These are phyloP conservation scores for Champsocephalus esox DNA, from an alignment of 2,797 vertebrate genomes.

Conservation along the genomic window DNA sequence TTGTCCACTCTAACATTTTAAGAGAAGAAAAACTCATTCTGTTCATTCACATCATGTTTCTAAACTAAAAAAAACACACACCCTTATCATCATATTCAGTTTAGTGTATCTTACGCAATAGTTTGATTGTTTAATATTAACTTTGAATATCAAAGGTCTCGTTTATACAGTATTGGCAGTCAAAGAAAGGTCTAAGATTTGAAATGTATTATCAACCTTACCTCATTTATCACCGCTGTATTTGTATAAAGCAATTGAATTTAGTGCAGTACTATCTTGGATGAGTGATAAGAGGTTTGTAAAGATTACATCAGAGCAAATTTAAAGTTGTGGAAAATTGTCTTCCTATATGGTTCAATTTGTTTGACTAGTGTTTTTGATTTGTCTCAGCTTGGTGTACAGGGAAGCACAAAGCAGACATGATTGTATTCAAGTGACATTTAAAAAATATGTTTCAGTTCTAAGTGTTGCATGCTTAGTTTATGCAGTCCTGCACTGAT, in stretches of 20 bases:
- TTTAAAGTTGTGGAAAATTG: not conserved
- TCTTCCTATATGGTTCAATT: not conserved
- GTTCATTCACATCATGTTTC: not conserved
- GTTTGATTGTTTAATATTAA: constrained; percentile 45
- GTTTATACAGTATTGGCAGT: constrained; percentile 39
- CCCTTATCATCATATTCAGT: not conserved
- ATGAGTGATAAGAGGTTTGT: constrained; percentile 1
- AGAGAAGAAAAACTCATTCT: not conserved
- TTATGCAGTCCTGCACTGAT: not conserved
- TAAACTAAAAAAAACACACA: not conserved
- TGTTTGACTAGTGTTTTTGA: not conserved
- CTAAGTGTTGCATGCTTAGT: not conserved
- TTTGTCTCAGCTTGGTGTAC: not conserved
- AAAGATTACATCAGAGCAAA: not conserved
- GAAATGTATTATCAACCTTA: constrained; percentile 23
- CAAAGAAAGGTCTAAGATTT: constrained; percentile 54
- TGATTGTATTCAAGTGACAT: not conserved
- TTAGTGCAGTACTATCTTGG: not conserved
- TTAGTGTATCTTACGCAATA: not conserved
- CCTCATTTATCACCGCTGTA: not conserved
- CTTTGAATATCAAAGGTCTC: constrained; percentile 67
- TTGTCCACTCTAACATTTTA: not conserved
- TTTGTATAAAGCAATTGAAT: constrained; percentile 5
- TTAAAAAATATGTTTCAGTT: not conserved
- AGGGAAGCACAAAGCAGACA: not conserved